Conservation (phyloP, 2,113 vertebrate genomes). For the Hydrochoerus hydrochaeris region DNA sequence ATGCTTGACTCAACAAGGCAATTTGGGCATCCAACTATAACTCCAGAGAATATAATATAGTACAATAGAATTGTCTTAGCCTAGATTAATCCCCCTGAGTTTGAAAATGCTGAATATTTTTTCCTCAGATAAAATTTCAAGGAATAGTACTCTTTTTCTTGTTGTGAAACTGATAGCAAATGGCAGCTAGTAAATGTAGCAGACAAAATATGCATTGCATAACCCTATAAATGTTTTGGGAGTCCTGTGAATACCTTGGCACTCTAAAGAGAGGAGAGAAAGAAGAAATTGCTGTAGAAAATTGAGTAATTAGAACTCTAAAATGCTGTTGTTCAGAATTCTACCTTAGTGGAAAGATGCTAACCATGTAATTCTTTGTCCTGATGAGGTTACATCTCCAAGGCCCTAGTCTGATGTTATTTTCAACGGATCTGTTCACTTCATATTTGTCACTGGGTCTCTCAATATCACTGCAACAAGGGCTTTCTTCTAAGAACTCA, state of each 20-base stretch:
- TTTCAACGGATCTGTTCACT: neutral
- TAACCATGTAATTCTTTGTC: neutral
- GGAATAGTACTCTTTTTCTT: neutral
- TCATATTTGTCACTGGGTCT: neutral
- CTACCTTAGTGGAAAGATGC: neutral
- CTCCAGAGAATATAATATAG: neutral
- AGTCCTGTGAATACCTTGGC: neutral
- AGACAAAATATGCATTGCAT: neutral
- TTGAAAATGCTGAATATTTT: conserved; percentile 37
- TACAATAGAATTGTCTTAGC: neutral
- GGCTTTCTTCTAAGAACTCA: neutral
- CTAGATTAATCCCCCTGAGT: neutral
- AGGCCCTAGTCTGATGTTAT: neutral
- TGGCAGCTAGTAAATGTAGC: neutral
- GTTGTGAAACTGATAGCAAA: neutral
- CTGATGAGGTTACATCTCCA: neutral
- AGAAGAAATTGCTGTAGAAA: neutral
- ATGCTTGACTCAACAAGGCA: neutral
- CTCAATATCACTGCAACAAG: neutral
- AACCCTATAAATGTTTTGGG: neutral
- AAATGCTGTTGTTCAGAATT: neutral
- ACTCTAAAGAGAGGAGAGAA: neutral
- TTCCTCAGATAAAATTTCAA: neutral
- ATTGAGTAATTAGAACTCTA: neutral
- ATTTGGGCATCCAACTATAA: neutral